Percentiles rank a stretch among this genome's conserved stretches.
Evolutionary conservation across 1,140 invertebrate genomes (phyloP).

Genomic region (Bombyx mori): ASM3026992v2 NC_085128.1:3812501-3813000

Average conservation of each 20-base stretch:
- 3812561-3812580: conserved; percentile 25
- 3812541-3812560: conserved; percentile 47
- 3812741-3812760: not conserved
- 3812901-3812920: too few relatives aligned
- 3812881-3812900: too few relatives aligned
- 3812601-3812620: conserved; percentile 41
- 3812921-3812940: too few relatives aligned
- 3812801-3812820: too few relatives aligned
- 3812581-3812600: conserved; percentile 30
- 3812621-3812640: conserved; percentile 12
- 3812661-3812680: conserved; percentile 26
- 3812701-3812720: not conserved
- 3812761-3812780: not conserved
- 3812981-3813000: too few relatives aligned
- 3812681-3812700: not conserved
- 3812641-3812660: conserved; percentile 37
- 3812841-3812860: too few relatives aligned
- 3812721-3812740: not conserved
- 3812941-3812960: too few relatives aligned
- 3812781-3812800: too few relatives aligned
- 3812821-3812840: too few relatives aligned
- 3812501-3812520: conserved; percentile 27
- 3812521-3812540: conserved; percentile 29
- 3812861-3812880: too few relatives aligned
- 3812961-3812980: too few relatives aligned